A percentile compares a stretch with the other conserved stretches of the same genome.
Conservation (phyloP, 2,113 vertebrate genomes). For the Oreochromis spilurus region DNA sequence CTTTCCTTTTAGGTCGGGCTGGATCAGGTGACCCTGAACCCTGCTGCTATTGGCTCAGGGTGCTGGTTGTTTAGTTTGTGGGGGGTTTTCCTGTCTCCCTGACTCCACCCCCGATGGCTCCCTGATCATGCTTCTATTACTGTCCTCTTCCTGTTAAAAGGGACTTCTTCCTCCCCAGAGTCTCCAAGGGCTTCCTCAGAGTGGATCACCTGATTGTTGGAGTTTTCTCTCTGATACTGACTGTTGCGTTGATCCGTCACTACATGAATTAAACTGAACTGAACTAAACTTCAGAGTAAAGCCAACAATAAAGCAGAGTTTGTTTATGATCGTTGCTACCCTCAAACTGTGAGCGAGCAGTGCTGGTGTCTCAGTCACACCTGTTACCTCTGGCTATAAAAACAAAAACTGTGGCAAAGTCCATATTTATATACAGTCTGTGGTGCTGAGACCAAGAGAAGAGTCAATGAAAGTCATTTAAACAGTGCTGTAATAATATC, state of each 20-base stretch:
- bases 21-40: background rate
- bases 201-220: background rate
- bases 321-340: fast-evolving
- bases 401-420: fast-evolving
- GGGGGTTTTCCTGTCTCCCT: background rate
- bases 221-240: background rate
- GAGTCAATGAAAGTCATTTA: background rate
- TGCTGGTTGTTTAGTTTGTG: background rate
- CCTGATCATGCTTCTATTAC: fast-evolving
- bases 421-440: background rate
- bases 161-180: background rate
- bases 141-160: background rate
- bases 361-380: background rate
- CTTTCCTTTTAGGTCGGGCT: fast-evolving
- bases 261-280: background rate
- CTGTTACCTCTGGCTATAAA: background rate
- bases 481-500: background rate
- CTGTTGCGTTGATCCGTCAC: background rate
- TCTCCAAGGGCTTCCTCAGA: background rate
- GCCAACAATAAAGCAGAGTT: background rate
- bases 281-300: background rate
- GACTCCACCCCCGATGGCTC: fast-evolving
- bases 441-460: background rate
- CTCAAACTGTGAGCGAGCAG: background rate
- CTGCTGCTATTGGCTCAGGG: background rate